phyloP scores from a whole-genome alignment of 2,797 vertebrate genomes.

The Myotis pilosus region DNA sequence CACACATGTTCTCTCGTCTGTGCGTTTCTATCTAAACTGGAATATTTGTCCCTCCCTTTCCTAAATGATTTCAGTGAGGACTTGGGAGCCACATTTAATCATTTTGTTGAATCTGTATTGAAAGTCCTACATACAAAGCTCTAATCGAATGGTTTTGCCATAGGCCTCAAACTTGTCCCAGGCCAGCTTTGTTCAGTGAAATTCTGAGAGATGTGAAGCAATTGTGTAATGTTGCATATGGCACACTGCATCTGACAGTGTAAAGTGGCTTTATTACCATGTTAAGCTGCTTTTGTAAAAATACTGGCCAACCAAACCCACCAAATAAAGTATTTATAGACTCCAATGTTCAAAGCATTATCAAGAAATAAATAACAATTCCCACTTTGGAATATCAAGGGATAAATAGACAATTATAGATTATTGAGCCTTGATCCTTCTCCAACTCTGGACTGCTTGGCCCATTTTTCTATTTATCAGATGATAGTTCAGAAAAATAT shows the following conservation, averaged over 20 bases:
- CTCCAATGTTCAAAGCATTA: slow-evolving; percentile 13
- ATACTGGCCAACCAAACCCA: background rate
- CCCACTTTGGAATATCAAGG: background rate
- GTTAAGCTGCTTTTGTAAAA: slow-evolving; percentile 38
- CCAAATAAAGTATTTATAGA: background rate
- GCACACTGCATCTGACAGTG: background rate
- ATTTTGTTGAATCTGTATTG: slow-evolving; percentile 14
- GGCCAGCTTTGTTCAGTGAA: slow-evolving; percentile 19
- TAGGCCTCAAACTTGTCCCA: background rate
- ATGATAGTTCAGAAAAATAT: slow-evolving; percentile 27
- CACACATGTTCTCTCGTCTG: background rate
- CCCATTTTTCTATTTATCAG: slow-evolving; percentile 46
- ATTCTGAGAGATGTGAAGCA: background rate
- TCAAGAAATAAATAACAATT: slow-evolving; percentile 8
- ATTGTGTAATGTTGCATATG: background rate
- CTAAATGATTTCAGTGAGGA: slow-evolving; percentile 6
- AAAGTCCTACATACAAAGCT: background rate
- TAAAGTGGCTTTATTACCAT: background rate
- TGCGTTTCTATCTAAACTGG: background rate
- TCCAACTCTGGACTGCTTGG: background rate
- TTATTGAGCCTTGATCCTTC: background rate
- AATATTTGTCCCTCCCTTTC: background rate
- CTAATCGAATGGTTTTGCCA: background rate
- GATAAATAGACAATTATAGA: background rate
- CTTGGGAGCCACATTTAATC: background rate